Evolutionary conservation across 2,888 invertebrate genomes (phyloP).

Genomic region (Drosophila antonietae): DNA sequence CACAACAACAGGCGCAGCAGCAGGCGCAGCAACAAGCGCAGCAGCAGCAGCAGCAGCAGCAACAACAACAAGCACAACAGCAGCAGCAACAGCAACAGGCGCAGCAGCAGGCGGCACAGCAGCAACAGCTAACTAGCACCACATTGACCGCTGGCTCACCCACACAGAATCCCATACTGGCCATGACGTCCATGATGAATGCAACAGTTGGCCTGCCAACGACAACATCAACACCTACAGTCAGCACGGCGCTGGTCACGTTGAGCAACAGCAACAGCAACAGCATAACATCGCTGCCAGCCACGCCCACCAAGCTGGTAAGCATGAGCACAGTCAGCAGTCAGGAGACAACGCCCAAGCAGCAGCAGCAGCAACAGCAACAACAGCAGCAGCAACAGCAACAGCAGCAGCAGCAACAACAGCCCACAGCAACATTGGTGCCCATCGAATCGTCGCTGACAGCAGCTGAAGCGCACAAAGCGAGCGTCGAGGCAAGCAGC

Average conservation of each 20-base stretch:
- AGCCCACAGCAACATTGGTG: constrained; percentile 55
- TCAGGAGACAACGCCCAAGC: constrained; percentile 28
- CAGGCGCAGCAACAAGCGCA: constrained; percentile 86
- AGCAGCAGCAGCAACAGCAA: constrained; percentile 36
- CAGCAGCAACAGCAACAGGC: constrained; percentile 86
- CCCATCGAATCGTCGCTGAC: constrained; percentile 58
- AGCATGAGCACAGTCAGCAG: constrained; percentile 28
- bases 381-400: constrained; percentile 16
- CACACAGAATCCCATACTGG: constrained; percentile 85
- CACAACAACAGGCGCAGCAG: constrained; percentile 26
- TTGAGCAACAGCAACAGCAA: constrained; percentile 50
- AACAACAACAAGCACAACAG: too few species aligned
- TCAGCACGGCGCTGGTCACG: constrained; percentile 56
- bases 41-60: constrained; percentile 66
- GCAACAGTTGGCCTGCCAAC: constrained; percentile 66
- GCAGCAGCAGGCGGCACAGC: constrained; percentile 74
- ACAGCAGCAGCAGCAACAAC: constrained; percentile 17
- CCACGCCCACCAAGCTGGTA: constrained; percentile 72
- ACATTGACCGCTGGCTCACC: constrained; percentile 75
- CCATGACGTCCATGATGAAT: constrained; percentile 83
- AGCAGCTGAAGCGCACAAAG: constrained; percentile 18
- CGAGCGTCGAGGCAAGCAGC: constrained; percentile 56
- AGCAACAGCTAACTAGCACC: constrained; percentile 54
- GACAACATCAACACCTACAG: constrained; percentile 44
- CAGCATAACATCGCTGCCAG: constrained; percentile 52